A percentile compares a stretch with the other conserved stretches of the same genome.
Conservation (phyloP, 53 echinoderm and acorn worm species). For the Luidia sarsii region DNA sequence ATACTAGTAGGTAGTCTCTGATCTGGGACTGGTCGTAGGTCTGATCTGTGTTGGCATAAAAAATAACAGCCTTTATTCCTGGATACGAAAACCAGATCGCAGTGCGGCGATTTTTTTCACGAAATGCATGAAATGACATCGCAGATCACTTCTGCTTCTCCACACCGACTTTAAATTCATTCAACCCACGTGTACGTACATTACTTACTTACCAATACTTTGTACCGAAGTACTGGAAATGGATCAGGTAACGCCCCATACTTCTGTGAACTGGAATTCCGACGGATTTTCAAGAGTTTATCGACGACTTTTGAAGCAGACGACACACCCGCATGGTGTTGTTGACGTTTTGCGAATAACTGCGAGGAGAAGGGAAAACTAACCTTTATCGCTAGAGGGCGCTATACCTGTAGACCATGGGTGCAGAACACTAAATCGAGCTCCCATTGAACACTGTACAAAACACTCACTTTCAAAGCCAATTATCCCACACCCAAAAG, state of each 20-base stretch:
- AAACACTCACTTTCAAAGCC: too few species aligned
- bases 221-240: constrained; percentile 81
- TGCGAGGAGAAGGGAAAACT: too few species aligned
- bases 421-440: neutral
- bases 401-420: neutral
- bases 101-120: neutral
- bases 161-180: neutral
- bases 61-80: neutral
- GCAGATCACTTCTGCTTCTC: neutral
- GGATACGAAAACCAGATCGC: neutral
- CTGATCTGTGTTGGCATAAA: neutral
- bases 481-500: too few species aligned
- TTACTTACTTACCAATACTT: constrained; percentile 70
- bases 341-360: too few species aligned
- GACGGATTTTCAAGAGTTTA: neutral
- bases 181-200: too few species aligned
- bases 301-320: too few species aligned
- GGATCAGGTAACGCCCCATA: constrained; percentile 72
- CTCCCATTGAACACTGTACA: too few species aligned
- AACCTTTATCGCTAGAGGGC: neutral
- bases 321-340: too few species aligned
- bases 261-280: neutral
- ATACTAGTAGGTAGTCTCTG: too few species aligned
- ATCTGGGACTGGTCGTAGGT: too few species aligned
- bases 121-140: neutral